Evolutionary conservation across 2,888 invertebrate genomes (phyloP), one percentile per base, ranked within the genome.

Genomic region (Xylocampa areola): DNA sequence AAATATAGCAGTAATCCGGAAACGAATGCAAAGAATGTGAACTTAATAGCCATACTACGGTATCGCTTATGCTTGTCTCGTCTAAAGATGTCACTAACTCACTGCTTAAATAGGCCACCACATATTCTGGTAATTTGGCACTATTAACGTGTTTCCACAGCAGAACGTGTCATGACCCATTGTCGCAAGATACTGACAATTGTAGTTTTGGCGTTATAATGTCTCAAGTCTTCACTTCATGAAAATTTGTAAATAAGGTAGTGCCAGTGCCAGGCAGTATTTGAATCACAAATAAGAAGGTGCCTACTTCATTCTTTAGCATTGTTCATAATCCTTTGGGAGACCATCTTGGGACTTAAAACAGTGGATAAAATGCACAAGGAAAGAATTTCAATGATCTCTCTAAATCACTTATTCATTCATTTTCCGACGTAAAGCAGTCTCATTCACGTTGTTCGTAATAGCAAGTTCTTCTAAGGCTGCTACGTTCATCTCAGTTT

Each of bases 401-500:
- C 0, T 8, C 25, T 7, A 21, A 21, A 4, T 25, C 25, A 7
- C 25, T 35, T 7, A 8, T 37, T 33, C 29, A 41, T 30, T 50
- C 27, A 23, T 27, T 32, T 35, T 36, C 21, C 23, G 10, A 49
- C 27, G 44, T 27, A 45, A 43, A 45, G 27, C 37, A 32, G 21
- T 33, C 32, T 60, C 50, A 43, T 61, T 69, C 70, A 51, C 32
- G 14, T 52, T 48, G 40, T 14, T 16, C 40, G 19, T 21, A 40
- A 30, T 43, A 47, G 35, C 35, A 39, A 59, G 55, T 62, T 63
- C 57, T 58, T 63, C 61, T 50, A 68, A 65, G 62, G 40, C 61
- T 29, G 53, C 61, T 69, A 59, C 50, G 37, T 67, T 62, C 59
- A 68, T 69, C 65, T 63, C 68, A 52, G 77, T 81, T 81, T 82